Percentiles rank a stretch among this genome's conserved stretches.
Evolutionary conservation across 2,113 vertebrate species (phyloP).

Genomic region (Phaethornis superciliosus): DNA sequence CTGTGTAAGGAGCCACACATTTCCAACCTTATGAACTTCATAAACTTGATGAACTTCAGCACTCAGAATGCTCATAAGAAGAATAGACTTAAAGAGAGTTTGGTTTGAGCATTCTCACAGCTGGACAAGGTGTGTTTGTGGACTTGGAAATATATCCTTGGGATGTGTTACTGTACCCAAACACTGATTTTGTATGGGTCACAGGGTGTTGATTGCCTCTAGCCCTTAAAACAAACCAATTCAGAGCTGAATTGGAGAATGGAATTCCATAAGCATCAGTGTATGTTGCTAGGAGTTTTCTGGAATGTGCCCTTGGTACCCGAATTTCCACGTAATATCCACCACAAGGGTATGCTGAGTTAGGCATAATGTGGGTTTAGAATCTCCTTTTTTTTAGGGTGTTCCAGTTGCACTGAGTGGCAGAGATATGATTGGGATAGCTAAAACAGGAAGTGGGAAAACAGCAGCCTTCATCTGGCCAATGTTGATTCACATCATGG

Average conservation of each 20-base stretch:
- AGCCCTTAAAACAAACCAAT: not conserved
- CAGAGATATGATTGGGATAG: constrained; percentile 98
- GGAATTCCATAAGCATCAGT: not conserved
- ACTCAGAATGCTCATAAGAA: not conserved
- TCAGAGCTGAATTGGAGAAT: not conserved
- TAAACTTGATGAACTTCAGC: not conserved
- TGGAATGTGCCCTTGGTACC: not conserved
- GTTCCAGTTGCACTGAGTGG: constrained; percentile 95
- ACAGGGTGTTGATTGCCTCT: not conserved
- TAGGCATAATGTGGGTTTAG: not conserved
- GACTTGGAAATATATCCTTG: not conserved
- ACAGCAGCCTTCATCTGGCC: constrained; percentile 99
- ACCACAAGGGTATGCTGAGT: not conserved
- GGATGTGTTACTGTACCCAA: not conserved
- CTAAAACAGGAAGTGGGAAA: constrained; percentile 98
- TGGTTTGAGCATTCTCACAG: not conserved
- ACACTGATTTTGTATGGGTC: not conserved
- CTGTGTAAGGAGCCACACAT: not conserved
- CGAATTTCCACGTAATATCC: not conserved
- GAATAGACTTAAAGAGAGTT: not conserved
- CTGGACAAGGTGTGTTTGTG: not conserved
- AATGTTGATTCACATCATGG: constrained; percentile 98
- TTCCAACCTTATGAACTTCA: too few relatives aligned
- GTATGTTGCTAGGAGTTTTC: not conserved
- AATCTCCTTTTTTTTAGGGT: constrained; percentile 78